A percentile compares a stretch with the other conserved stretches of the same genome.
These are phyloP conservation scores for Mustela nigripes DNA, from an alignment of 2,113 vertebrate species.

Conservation along the genomic window DNA sequence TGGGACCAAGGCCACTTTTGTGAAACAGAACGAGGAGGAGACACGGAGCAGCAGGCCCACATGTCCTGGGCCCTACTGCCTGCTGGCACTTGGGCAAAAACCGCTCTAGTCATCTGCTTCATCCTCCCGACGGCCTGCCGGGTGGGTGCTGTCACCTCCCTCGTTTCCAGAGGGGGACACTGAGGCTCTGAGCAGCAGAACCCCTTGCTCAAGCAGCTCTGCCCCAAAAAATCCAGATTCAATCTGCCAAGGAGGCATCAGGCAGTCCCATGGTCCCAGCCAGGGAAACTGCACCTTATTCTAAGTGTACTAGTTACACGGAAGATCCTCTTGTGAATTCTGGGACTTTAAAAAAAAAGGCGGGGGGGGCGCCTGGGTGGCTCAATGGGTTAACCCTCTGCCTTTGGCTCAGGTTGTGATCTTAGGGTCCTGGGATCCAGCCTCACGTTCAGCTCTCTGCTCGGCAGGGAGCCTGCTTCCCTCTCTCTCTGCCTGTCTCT, in stretches of 20 bases:
- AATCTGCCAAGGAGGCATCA: accelerated
- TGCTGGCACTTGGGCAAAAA: not conserved
- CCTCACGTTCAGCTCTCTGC: too few relatives aligned
- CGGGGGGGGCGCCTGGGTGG: too few relatives aligned
- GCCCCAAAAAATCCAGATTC: not conserved
- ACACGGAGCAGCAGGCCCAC: too few relatives aligned
- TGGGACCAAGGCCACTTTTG: not conserved
- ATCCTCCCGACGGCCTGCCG: not conserved
- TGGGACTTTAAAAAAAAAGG: not conserved
- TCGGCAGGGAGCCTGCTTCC: too few relatives aligned
- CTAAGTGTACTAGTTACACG: not conserved
- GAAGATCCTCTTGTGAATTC: not conserved
- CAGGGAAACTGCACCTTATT: not conserved
- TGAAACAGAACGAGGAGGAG: not conserved
- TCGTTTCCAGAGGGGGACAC: not conserved
- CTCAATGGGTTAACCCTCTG: too few relatives aligned
- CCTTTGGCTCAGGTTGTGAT: too few relatives aligned
- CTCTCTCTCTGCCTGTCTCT: too few relatives aligned
- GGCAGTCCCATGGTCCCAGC: not conserved
- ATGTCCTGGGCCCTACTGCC: accelerated
- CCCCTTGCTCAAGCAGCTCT: not conserved
- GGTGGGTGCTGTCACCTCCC: too few relatives aligned
- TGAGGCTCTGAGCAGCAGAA: not conserved
- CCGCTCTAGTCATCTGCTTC: not conserved
- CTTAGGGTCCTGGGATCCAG: too few relatives aligned